Evolutionary conservation across 2,888 invertebrate genomes (phyloP).

Genomic region (Eilema depressum): DNA sequence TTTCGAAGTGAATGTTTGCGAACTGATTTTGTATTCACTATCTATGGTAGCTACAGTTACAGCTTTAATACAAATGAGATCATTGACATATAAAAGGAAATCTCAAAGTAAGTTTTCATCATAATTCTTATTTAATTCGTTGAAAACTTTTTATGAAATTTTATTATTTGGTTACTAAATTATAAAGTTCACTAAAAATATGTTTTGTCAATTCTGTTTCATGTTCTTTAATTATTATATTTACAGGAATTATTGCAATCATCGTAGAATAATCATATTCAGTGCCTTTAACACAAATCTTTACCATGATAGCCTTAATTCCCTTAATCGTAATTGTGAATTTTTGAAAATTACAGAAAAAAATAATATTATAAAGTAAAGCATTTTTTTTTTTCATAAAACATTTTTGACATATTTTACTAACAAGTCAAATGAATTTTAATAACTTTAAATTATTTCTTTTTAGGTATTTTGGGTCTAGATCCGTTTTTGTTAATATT

Average conservation of each 20-base stretch:
- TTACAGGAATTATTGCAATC: no score
- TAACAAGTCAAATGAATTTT: no score
- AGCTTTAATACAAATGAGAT: constrained; percentile 90
- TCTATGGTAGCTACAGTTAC: constrained; percentile 88
- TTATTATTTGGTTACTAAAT: neutral
- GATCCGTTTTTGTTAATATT: constrained; percentile 94
- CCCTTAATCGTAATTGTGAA: no score
- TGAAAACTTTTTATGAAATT: neutral
- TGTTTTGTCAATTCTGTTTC: no score
- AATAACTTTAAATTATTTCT: neutral
- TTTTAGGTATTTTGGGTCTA: constrained; percentile 83
- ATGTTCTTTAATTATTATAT: neutral
- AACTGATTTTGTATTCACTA: constrained; percentile 90
- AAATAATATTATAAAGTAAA: no score
- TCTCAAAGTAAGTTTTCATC: constrained; percentile 75
- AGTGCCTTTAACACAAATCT: no score
- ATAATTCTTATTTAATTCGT: neutral
- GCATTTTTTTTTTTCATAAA: no score
- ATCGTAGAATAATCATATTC: no score
- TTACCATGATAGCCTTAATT: no score
- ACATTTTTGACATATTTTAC: no score
- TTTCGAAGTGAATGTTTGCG: constrained; percentile 92
- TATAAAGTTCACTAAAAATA: neutral
- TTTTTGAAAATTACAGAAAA: no score
- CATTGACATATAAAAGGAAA: constrained; percentile 89